Evolutionary conservation across 2,797 vertebrate genomes (phyloP), one percentile per base, ranked within the genome.

Genomic region (Catharus ustulatus): DNA sequence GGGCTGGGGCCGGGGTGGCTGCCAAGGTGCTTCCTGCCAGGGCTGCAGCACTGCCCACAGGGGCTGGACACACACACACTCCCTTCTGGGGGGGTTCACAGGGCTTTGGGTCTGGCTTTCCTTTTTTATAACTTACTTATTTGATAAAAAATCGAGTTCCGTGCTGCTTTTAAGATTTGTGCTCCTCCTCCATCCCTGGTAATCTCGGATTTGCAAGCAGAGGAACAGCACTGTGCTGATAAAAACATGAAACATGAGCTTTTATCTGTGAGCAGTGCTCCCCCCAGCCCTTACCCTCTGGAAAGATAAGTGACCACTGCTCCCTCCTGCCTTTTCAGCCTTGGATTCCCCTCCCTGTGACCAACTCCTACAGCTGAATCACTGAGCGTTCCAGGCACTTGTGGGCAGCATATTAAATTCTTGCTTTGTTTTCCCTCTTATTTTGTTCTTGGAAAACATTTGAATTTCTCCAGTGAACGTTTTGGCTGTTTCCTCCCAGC

Each of bases 21-120:
- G 97, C 96, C 95, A 96, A 90, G 91, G 83, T 93, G 87, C 95
- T 96, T 97, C 97, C 97, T 98, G 96, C 88, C 0, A 5, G 45
- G 36, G 45, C 82, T 78, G 62, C 77, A 90, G 73, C 2, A 5
- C 83, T 96, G 92, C 87, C 72, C 5, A 13, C 40, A 9, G 3
- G 55, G 93, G 90, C 84, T 93, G 90, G 64, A 87, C 94, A 77
- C 16, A 2, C 11, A 1, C 72, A 30, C 23, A 18, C 6, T 9
- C 58, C 2, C 2, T 34, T 81, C 76, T 76, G 2, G 36, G 73
- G 77, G 46, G 22, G 63, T 68, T 80, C n/a, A 10, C 19, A 79
- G 57, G 52, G 75, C 71, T 89, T 89, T 69, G 49, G 52, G 32
- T 2, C 81, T 32, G 20, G 1, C 24, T 57, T 45, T 19, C 11